Base-by-base conservation (phyloP, 2,797 vertebrate species). In the Chrosomus eos region DNA sequence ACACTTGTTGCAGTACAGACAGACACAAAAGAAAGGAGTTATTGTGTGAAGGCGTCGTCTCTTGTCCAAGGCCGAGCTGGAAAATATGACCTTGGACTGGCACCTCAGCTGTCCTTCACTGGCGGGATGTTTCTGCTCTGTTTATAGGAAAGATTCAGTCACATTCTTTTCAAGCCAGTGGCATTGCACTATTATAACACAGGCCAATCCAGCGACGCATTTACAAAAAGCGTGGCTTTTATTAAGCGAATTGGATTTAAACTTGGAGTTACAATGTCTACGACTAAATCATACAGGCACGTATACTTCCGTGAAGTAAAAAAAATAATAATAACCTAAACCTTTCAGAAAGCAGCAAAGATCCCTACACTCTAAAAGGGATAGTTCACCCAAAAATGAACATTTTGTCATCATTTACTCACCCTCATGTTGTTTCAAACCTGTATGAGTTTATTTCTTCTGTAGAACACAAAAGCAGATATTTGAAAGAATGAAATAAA, bases 71-170 rank as follows among this genome's bases (percentile, higher is more conserved):
- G 28, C 73, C 19, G n/a, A 66, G n/a, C 70, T 83, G 89, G 88
- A 89, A 89, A 90, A 51, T 82, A 74, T 86, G 86, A 90, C 82
- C 87, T 55, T 55, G 71, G 45, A 43, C 31, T 45, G 62, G 77
- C 74, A 53, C 81, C 75, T 75, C 67, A 18, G 38, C 82, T 84
- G 81, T 81, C 60, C 83, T 75, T 48, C n/a, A n/a, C 31, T 72
- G 48, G 62, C 21, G 40, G 74, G 60, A 81, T 62, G 68, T 40
- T 45, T 85, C 38, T 78, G 51, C 36, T 68, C 74, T 90, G 85
- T 90, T 90, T 88, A 86, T 87, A 88, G 89, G 88, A 91, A 90
- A 90, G 40, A 86, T 84, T 82, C 40, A 85, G 86, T 90, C 88
- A 88, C 67, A 51, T 60, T 79, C 28, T 75, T 60, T 81, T 55